Evolutionary conservation across 1,140 invertebrate genomes (phyloP), one percentile per base, ranked within the genome.

Genomic region (Drosophila jambulina): DNA sequence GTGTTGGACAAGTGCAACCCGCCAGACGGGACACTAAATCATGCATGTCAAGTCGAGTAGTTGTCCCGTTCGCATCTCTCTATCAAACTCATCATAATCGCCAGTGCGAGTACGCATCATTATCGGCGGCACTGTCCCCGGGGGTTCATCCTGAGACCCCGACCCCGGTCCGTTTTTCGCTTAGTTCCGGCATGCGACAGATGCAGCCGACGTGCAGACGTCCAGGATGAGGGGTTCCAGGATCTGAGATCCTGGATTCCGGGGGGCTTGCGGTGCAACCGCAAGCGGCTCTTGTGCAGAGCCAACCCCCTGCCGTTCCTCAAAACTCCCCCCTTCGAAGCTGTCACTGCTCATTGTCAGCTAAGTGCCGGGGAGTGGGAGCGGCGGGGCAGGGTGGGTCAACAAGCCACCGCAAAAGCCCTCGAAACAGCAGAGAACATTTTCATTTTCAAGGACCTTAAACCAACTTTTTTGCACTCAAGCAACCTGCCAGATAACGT

Each of bases 1-100:
- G 21, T 40, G 51, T 23, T 36, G 34, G 40, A 43, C 40, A 60
- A 62, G 63, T 78, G 71, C 56, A 76, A 59, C 42, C 46, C 46
- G 65, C 36, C 65, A 51, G 46, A 53, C 32, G 60, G 46, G 43
- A 42, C 61, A 80, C 82, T 90, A 91, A 90, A 90, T 90, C 85
- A 90, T 85, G 85, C 86, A 85, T 90, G 85, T 85, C 85, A 91
- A 90, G 85, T 90, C 86, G 85, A 90, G 71, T 84, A 85, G 85
- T 85, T 90, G 78, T 90, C 78, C 67, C 67, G 48, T 29, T 70
- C 15, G 38, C 48, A 80, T 90, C 78, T 90, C 78, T 90, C 85
- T 76, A 91, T 90, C 82, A 76, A 88, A 84, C 80, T 83, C 85
- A 90, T 90, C 81, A 88, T 88, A 90, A 88, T 90, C 85, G 85